Percentiles rank a stretch among this genome's conserved stretches.
Evolutionary conservation across 2,113 vertebrate genomes (phyloP).

Genomic region (Pangasianodon gigas): DNA sequence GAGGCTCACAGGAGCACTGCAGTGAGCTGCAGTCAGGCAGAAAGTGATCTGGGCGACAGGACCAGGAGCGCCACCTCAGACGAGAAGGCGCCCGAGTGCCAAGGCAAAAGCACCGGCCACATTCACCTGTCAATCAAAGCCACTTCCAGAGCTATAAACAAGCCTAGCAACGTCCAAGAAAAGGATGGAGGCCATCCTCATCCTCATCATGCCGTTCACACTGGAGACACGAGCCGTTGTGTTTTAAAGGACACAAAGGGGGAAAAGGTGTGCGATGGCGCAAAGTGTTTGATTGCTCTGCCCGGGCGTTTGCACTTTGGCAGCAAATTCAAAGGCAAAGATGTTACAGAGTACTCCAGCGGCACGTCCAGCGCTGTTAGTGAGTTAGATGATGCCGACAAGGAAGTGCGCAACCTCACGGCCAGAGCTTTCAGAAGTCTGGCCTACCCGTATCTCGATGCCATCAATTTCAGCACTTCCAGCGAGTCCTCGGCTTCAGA

Average conservation of each 20-base stretch:
- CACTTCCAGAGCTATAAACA: constrained; percentile 91
- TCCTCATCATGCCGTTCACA: constrained; percentile 80
- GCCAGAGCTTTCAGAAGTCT: constrained; percentile 90
- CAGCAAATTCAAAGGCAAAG: constrained; percentile 72
- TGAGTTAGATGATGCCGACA: constrained; percentile 92
- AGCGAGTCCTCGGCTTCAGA: constrained; percentile 86
- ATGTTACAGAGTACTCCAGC: constrained; percentile 81
- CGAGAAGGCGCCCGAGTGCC: constrained; percentile 68
- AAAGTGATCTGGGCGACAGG: constrained; percentile 70
- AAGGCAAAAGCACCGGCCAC: constrained; percentile 76
- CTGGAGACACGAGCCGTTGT: constrained; percentile 81
- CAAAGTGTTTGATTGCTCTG: constrained; percentile 70
- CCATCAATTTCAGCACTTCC: constrained; percentile 82
- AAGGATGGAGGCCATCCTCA: constrained; percentile 75
- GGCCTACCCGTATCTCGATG: constrained; percentile 87
- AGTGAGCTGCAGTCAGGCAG: constrained; percentile 77
- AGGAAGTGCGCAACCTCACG: constrained; percentile 92
- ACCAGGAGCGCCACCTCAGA: constrained; percentile 74
- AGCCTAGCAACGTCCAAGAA: constrained; percentile 79
- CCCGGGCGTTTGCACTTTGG: constrained; percentile 83
- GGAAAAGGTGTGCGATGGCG: constrained; percentile 59
- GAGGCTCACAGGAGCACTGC: constrained; percentile 71
- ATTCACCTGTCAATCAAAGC: constrained; percentile 95
- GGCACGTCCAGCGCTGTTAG: constrained; percentile 91
- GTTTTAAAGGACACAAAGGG: constrained; percentile 70